These are phyloP conservation scores for Vollenhovia emeryi DNA, from an alignment of 1,140 invertebrate genomes.

Conservation along the genomic window DNA sequence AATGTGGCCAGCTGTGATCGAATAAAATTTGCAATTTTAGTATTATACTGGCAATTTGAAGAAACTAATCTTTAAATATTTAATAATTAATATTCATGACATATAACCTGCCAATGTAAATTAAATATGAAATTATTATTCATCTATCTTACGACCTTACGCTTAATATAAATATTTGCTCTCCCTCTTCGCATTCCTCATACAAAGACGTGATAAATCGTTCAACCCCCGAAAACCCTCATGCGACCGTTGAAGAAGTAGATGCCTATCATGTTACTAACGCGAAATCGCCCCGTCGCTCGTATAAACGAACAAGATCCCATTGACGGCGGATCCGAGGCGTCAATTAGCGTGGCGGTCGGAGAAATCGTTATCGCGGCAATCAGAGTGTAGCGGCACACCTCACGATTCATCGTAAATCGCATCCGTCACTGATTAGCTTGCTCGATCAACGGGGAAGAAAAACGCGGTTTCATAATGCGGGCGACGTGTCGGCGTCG, in stretches of 20 bases:
- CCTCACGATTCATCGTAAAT: slow-evolving; percentile 72
- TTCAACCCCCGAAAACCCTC: slow-evolving; percentile 23
- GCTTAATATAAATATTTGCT: slow-evolving; percentile 13
- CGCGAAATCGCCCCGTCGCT: slow-evolving; percentile 8
- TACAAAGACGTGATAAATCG: background rate
- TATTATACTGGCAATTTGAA: no score
- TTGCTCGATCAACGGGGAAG: slow-evolving; percentile 19
- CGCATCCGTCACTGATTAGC: slow-evolving; percentile 71
- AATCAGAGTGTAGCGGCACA: slow-evolving; percentile 80
- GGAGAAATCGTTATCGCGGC: slow-evolving; percentile 77
- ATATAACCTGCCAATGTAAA: background rate
- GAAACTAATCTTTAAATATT: no score
- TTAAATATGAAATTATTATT: slow-evolving; percentile 13
- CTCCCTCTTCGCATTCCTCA: background rate
- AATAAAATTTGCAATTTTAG: no score
- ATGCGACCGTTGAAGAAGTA: background rate
- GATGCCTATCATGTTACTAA: slow-evolving; percentile 19
- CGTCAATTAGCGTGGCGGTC: slow-evolving; percentile 46
- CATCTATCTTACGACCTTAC: background rate
- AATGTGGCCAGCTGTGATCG: no score
- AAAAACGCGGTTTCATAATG: slow-evolving; percentile 57
- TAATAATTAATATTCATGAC: background rate
- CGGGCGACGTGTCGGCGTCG: slow-evolving; percentile 11
- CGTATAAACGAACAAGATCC: slow-evolving; percentile 45
- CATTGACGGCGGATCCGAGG: background rate